Percentiles rank a stretch among this genome's conserved stretches.
phyloP scores from a whole-genome alignment of 2,888 invertebrate genomes.

The Stenchaetothrips biformis region DNA sequence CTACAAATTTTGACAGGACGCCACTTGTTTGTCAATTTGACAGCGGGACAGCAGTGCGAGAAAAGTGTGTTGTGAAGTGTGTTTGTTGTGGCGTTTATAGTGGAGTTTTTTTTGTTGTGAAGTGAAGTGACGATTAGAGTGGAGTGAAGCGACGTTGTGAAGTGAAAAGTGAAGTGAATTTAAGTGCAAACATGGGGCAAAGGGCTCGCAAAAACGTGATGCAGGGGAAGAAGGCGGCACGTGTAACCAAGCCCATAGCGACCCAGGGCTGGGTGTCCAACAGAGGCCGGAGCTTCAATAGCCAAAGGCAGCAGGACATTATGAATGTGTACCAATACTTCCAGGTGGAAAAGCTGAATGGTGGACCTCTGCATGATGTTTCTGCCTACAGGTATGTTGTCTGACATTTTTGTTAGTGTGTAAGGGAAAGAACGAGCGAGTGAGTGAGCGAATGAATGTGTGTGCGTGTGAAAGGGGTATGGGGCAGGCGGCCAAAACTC shows the following conservation, averaged over 20 bases:
- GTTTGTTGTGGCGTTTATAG: no score
- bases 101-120: no score
- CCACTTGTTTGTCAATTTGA: no score
- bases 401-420: not conserved
- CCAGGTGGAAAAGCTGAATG: not conserved
- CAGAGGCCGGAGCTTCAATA: not conserved
- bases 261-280: not conserved
- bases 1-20: no score
- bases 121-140: not conserved
- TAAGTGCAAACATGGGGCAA: not conserved
- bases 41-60: no score
- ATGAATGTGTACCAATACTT: not conserved
- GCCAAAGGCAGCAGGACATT: not conserved
- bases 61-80: no score
- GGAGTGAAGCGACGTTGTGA: not conserved
- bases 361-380: not conserved
- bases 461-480: not conserved
- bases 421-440: not conserved
- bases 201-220: not conserved
- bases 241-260: not conserved
- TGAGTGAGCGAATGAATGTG: not conserved
- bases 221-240: not conserved
- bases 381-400: not conserved
- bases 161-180: not conserved
- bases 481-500: no score